A percentile compares a stretch with the other conserved stretches of the same genome.
phyloP scores from a whole-genome alignment of 2,797 vertebrate genomes.

The Acestrorhynchus altus region DNA sequence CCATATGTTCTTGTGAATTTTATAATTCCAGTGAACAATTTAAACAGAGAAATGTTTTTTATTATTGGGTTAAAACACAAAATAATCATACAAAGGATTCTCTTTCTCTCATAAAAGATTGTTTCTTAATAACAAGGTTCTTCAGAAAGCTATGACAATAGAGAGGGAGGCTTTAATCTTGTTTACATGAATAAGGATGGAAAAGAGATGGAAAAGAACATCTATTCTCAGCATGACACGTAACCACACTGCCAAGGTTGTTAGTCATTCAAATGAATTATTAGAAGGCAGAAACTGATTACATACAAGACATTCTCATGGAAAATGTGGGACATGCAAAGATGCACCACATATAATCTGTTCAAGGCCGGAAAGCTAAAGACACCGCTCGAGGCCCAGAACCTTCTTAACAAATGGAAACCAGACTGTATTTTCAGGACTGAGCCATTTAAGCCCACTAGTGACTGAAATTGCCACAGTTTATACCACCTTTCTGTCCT shows the following conservation, averaged over 20 bases:
- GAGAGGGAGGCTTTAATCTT: not conserved
- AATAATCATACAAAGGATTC: not conserved
- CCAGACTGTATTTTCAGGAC: not conserved
- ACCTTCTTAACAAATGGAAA: constrained; percentile 7
- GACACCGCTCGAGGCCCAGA: constrained; percentile 5
- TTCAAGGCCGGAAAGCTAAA: constrained; percentile 1
- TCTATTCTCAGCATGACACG: not conserved
- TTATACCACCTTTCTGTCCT: not conserved
- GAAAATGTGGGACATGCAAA: constrained; percentile 31
- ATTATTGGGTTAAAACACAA: not conserved
- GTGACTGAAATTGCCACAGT: not conserved
- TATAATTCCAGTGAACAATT: not conserved
- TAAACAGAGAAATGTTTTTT: not conserved
- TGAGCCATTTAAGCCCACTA: not conserved
- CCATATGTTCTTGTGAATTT: not conserved
- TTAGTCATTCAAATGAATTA: constrained; percentile 20
- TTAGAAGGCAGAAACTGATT: constrained; percentile 24
- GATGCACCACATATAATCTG: not conserved
- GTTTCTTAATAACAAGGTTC: not conserved
- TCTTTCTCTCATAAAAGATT: not conserved
- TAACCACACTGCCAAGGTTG: not conserved
- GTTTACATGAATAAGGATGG: constrained; percentile 12
- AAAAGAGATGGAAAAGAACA: constrained; percentile 19
- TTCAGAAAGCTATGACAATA: not conserved
- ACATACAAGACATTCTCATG: constrained; percentile 18